These are phyloP conservation scores for Scaptomyza parva DNA, from an alignment of 2,888 invertebrate species.

Conservation along the genomic window DNA sequence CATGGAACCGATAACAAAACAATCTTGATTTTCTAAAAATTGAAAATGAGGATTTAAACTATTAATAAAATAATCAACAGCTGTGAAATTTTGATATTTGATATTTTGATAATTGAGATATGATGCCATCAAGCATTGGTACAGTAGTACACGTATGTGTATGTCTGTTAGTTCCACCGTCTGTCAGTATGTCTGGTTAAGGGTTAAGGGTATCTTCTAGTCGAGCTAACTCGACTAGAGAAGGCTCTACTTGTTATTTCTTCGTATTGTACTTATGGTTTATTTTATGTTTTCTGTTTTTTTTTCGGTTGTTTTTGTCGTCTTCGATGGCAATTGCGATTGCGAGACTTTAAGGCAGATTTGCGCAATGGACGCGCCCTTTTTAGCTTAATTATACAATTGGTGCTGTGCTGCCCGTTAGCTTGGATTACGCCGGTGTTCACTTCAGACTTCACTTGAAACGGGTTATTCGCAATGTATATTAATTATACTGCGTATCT, in stretches of 20 bases:
- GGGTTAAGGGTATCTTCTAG: no score
- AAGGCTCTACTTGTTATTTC: background rate
- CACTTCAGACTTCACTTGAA: conserved; percentile 40
- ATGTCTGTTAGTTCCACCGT: no score
- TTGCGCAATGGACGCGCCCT: conserved; percentile 75
- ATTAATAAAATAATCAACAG: no score
- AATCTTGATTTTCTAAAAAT: no score
- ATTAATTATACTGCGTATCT: conserved; percentile 71
- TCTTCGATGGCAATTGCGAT: conserved; percentile 43
- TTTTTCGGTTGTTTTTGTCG: conserved; percentile 10
- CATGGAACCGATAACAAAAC: no score
- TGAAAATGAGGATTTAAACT: no score
- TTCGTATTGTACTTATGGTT: conserved; percentile 8
- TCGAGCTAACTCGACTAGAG: no score
- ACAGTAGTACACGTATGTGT: no score
- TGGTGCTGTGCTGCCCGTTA: conserved; percentile 50
- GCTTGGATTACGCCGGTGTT: conserved; percentile 36
- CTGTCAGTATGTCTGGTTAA: no score
- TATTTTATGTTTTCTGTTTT: background rate
- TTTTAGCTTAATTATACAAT: conserved; percentile 72
- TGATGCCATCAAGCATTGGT: no score
- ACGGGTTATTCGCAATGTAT: conserved; percentile 72
- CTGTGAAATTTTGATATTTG: no score
- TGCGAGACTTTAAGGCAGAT: conserved; percentile 50
- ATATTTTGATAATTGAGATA: no score